Percentiles rank a stretch among this genome's conserved stretches.
These are phyloP conservation scores for Serinus canaria DNA, from an alignment of 2,113 vertebrate species.

Conservation along the genomic window DNA sequence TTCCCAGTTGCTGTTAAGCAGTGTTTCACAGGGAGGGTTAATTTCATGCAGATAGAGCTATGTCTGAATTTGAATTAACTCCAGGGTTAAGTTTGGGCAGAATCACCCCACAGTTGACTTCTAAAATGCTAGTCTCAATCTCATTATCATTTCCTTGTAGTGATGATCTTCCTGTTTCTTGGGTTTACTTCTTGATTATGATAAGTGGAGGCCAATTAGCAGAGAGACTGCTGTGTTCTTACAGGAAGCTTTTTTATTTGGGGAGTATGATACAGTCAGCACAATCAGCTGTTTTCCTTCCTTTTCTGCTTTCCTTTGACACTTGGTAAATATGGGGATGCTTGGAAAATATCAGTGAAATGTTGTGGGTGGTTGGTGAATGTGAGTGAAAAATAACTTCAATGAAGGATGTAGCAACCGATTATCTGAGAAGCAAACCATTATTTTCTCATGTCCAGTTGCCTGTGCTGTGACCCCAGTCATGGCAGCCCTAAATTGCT, in stretches of 20 bases:
- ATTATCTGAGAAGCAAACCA: not conserved
- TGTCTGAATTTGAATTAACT: not conserved
- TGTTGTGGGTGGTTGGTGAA: not conserved
- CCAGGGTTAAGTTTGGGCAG: not conserved
- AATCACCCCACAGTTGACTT: not conserved
- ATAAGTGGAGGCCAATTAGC: not conserved
- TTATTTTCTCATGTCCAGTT: not conserved
- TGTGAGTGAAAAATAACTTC: not conserved
- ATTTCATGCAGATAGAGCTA: not conserved
- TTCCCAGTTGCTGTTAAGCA: not conserved
- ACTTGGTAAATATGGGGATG: not conserved
- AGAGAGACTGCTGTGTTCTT: not conserved
- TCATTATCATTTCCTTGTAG: not conserved
- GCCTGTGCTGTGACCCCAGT: not conserved
- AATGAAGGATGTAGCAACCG: not conserved
- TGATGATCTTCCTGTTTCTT: slow-evolving; percentile 14
- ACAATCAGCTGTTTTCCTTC: slow-evolving; percentile 24
- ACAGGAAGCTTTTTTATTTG: slow-evolving; percentile 15
- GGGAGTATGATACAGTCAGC: not conserved
- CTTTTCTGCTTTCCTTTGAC: slow-evolving; percentile 10
- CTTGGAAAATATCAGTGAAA: not conserved
- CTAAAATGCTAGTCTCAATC: not conserved
- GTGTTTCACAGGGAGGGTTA: not conserved
- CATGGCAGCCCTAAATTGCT: not conserved
- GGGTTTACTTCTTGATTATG: not conserved